A percentile compares a stretch with the other conserved stretches of the same genome.
Conservation (phyloP, 2,797 vertebrate genomes). For the Microchirus variegatus region DNA sequence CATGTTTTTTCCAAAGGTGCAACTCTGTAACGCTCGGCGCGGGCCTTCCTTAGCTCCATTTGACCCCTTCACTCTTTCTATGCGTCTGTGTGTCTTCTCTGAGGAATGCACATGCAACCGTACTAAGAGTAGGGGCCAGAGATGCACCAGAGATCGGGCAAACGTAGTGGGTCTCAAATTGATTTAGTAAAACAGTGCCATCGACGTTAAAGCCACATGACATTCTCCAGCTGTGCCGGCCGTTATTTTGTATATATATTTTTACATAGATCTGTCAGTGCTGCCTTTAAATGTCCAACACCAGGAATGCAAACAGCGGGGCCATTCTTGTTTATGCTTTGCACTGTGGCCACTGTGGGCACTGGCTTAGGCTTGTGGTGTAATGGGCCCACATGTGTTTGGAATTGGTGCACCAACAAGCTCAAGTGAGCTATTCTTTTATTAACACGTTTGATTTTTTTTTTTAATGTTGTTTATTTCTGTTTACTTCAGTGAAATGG, state of each 20-base stretch:
- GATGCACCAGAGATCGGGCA: conserved; percentile 21
- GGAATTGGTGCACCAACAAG: conserved; percentile 13
- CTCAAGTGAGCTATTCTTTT: conserved; percentile 29
- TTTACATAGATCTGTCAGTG: conserved; percentile 72
- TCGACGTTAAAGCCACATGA: conserved; percentile 53
- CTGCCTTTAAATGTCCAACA: conserved; percentile 69
- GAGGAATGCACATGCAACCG: conserved; percentile 46
- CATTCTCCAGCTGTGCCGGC: conserved; percentile 65
- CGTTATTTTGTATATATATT: conserved; percentile 60
- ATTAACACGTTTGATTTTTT: conserved; percentile 26
- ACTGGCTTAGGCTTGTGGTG: conserved; percentile 47
- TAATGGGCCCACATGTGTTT: conserved; percentile 54
- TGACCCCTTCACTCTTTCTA: conserved; percentile 26
- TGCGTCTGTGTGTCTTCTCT: conserved; percentile 16
- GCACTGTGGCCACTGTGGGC: conserved; percentile 61
- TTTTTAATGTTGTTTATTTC: not conserved
- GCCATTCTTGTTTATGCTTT: conserved; percentile 75
- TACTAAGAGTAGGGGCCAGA: conserved; percentile 10
- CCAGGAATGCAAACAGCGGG: conserved; percentile 76
- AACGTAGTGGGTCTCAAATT: conserved; percentile 51
- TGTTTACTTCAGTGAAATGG: not conserved
- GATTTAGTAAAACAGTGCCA: conserved; percentile 59
- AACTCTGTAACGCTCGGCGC: conserved; percentile 5
- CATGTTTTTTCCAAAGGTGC: conserved; percentile 25
- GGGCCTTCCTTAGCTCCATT: conserved; percentile 35